A percentile compares a stretch with the other conserved stretches of the same genome.
phyloP scores from a whole-genome alignment of 2,797 vertebrate species.

The Neosalanx taihuensis region DNA sequence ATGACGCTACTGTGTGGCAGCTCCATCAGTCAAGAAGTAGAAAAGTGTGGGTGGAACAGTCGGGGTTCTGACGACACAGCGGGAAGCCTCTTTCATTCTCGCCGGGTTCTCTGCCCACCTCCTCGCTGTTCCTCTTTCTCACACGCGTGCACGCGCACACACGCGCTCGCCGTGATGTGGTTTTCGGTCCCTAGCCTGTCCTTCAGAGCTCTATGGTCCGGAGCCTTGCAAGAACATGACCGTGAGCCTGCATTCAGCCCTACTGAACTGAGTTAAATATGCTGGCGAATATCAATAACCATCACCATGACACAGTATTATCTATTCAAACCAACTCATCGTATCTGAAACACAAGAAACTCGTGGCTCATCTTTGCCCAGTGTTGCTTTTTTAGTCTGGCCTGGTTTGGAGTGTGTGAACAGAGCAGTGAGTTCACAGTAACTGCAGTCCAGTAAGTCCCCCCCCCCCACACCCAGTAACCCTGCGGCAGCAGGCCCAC shows the following conservation, averaged over 20 bases:
- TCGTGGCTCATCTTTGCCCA: slow-evolving; percentile 21
- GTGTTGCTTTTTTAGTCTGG: slow-evolving; percentile 11
- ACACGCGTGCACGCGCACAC: neutral
- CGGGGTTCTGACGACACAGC: slow-evolving; percentile 29
- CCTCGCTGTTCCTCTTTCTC: neutral
- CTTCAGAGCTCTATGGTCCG: neutral
- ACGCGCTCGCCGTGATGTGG: neutral
- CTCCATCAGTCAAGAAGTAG: slow-evolving; percentile 67
- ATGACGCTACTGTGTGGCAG: slow-evolving; percentile 66
- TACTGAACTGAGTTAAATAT: too few relatives aligned
- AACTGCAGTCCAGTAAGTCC: slow-evolving; percentile 59
- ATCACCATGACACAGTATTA: too few relatives aligned
- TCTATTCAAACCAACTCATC: neutral
- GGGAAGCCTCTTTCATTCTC: neutral
- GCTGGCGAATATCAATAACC: too few relatives aligned
- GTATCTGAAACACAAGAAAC: slow-evolving; percentile 1
- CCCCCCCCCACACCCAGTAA: slow-evolving; percentile 58
- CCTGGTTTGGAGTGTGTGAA: slow-evolving; percentile 12
- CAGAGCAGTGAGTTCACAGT: slow-evolving; percentile 60
- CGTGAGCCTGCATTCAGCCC: neutral
- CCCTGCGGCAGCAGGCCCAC: slow-evolving; percentile 60
- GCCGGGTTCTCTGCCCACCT: neutral
- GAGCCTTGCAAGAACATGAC: neutral
- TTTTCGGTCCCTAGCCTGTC: neutral
- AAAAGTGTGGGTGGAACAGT: slow-evolving; percentile 24